Conservation (phyloP, 2,113 vertebrate species). For the Hyperopisus bebe region DNA sequence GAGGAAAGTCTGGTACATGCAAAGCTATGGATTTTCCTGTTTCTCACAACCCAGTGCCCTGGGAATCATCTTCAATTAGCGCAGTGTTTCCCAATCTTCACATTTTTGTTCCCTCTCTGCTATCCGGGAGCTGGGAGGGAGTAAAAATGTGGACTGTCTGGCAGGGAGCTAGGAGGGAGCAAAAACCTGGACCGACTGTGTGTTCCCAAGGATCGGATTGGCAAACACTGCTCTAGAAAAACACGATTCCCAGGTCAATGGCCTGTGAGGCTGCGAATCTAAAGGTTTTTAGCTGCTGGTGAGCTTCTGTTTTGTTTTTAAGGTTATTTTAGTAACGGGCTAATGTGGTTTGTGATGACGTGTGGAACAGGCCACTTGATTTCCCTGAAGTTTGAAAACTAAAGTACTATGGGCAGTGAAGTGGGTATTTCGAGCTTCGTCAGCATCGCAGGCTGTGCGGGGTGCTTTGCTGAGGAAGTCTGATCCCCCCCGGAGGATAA, state of each 20-base stretch:
- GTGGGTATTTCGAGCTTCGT: neutral
- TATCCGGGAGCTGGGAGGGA: too few species aligned
- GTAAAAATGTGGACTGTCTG: too few species aligned
- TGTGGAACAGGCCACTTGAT: neutral
- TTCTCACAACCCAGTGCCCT: neutral
- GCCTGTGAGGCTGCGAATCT: neutral
- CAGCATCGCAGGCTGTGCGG: neutral
- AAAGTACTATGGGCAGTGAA: neutral
- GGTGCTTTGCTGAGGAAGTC: neutral
- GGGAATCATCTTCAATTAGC: neutral
- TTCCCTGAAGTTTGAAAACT: neutral
- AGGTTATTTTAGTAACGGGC: neutral
- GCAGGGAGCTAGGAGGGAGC: too few species aligned
- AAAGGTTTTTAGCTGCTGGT: neutral
- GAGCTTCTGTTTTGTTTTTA: neutral
- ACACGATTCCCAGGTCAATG: too few species aligned
- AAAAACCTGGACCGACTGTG: neutral
- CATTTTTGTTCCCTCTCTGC: too few species aligned
- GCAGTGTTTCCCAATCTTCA: neutral
- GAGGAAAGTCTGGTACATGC: neutral
- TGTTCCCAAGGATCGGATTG: neutral
- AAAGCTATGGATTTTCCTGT: neutral
- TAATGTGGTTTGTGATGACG: neutral
- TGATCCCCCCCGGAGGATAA: neutral
- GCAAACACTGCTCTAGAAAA: neutral